Evolutionary conservation across 1,140 invertebrate genomes (phyloP).

Genomic region (Zelostemma sp.): DNA sequence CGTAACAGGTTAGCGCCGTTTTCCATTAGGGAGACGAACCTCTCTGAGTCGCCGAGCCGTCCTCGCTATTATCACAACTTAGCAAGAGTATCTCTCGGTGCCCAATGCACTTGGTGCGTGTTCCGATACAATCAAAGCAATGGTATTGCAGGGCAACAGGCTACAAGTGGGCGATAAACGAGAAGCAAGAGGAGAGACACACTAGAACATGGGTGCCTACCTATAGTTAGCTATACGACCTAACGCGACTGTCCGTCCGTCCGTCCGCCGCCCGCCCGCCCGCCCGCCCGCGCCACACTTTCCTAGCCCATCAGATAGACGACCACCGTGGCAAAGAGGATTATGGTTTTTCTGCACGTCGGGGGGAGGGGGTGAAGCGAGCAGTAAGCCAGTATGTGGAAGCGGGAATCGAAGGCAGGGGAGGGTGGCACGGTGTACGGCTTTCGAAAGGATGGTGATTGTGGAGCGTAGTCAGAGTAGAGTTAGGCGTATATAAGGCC

Average conservation of each 20-base stretch:
- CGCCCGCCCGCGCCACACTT: constrained; percentile 17
- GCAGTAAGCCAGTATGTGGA: constrained; percentile 24
- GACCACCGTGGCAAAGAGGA: constrained; percentile 54
- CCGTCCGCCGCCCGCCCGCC: constrained; percentile 23
- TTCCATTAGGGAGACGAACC: neutral
- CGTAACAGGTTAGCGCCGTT: constrained; percentile 3
- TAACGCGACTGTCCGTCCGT: constrained; percentile 31
- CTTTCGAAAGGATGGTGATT: constrained; percentile 72
- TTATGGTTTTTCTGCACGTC: constrained; percentile 65
- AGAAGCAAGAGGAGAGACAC: constrained; percentile 21
- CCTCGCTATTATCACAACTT: neutral
- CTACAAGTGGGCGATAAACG: constrained; percentile 45
- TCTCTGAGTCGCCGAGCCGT: neutral
- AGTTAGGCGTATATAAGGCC: constrained; percentile 71
- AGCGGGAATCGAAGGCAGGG: constrained; percentile 46
- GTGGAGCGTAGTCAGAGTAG: constrained; percentile 69
- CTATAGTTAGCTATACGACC: constrained; percentile 34
- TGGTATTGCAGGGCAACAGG: constrained; percentile 34
- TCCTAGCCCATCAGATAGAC: constrained; percentile 17
- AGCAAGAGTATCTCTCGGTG: constrained; percentile 43
- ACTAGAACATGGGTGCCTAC: constrained; percentile 16
- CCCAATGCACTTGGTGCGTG: constrained; percentile 58
- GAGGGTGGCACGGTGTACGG: constrained; percentile 63
- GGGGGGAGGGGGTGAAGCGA: constrained; percentile 32
- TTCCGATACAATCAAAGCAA: constrained; percentile 10